Evolutionary conservation across 2,113 vertebrate genomes (phyloP).

Genomic region (Ictalurus punctatus): DNA sequence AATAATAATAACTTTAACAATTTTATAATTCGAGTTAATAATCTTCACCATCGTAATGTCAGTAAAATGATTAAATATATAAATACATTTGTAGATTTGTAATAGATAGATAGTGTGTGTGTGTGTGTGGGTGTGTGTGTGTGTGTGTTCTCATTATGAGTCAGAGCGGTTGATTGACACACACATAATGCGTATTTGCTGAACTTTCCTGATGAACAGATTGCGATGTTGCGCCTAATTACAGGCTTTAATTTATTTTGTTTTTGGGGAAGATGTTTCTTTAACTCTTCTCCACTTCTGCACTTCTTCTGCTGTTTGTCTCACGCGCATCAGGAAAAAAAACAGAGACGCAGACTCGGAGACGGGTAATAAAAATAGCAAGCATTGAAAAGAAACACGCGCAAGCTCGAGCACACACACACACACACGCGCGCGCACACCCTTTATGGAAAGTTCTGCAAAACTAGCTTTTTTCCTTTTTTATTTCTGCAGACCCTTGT

Average conservation of each 20-base stretch:
- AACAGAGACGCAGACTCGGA: conserved; percentile 5
- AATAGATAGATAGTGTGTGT: not conserved
- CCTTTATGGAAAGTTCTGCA: not conserved
- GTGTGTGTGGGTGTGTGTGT: too few relatives aligned
- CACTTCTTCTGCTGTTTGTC: not conserved
- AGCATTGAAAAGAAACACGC: conserved; percentile 8
- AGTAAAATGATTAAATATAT: not conserved
- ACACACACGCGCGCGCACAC: conserved; percentile 12
- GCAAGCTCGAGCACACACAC: conserved; percentile 6
- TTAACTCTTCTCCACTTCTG: not conserved
- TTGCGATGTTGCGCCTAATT: conserved; percentile 14
- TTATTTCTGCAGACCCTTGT: not conserved
- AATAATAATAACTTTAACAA: not conserved
- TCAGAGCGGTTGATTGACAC: not conserved
- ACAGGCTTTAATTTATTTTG: conserved; percentile 24
- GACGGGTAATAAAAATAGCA: conserved; percentile 26
- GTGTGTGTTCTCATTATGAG: not conserved
- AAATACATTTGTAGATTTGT: not conserved
- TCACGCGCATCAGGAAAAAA: not conserved
- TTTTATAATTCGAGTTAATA: not conserved
- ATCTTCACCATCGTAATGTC: not conserved
- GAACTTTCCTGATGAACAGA: conserved; percentile 14
- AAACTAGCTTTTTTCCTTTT: not conserved
- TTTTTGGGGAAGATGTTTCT: conserved; percentile 9
- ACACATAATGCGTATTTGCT: conserved; percentile 7